Evolutionary conservation across 2,888 invertebrate species (phyloP).

Genomic region (Machimus atricapillus): DNA sequence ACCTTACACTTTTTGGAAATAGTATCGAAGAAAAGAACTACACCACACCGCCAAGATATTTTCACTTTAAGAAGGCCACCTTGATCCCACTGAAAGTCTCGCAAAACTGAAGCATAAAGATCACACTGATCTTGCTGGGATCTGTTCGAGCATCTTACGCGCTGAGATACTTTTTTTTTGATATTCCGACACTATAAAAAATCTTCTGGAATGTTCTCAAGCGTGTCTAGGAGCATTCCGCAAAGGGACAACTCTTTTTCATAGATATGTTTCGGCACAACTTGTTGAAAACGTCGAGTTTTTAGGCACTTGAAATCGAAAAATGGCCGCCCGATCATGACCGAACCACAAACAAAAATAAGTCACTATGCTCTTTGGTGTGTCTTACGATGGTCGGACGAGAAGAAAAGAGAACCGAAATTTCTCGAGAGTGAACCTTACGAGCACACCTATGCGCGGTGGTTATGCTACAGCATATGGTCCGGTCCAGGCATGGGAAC

Average conservation of each 20-base stretch:
- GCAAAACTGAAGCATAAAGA: background rate
- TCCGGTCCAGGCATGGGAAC: background rate
- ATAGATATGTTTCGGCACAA: background rate
- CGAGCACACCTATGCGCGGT: background rate
- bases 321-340: slow-evolving; percentile 44
- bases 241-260: background rate
- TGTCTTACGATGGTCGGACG: background rate
- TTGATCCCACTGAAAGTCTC: background rate
- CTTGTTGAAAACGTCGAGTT: background rate
- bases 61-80: background rate
- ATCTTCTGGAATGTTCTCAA: background rate
- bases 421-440: slow-evolving; percentile 6
- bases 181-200: background rate
- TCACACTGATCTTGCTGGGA: background rate
- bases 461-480: background rate
- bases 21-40: background rate
- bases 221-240: background rate
- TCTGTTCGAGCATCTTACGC: background rate
- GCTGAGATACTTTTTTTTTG: background rate
- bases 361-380: slow-evolving; percentile 22
- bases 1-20: background rate
- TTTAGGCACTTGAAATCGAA: slow-evolving; percentile 24
- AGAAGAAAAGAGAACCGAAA: slow-evolving; percentile 21
- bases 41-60: background rate
- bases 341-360: slow-evolving; percentile 43